These are phyloP conservation scores for Dunckerocampus dactyliophorus DNA, from an alignment of 2,113 vertebrate species.

Conservation along the genomic window DNA sequence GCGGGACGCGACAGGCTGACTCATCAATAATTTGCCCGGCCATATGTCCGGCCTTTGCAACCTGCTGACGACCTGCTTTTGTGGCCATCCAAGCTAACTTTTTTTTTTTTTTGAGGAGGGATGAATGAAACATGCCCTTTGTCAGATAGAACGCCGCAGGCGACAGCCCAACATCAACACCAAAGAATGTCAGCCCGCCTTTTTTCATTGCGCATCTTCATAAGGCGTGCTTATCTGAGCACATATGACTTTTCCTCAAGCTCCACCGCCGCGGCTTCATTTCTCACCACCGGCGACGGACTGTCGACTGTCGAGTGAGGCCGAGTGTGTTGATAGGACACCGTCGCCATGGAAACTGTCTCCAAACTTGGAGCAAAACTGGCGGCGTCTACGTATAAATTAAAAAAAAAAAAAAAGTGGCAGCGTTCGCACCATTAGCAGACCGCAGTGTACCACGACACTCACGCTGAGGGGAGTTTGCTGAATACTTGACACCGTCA, in stretches of 20 bases:
- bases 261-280: slow-evolving; percentile 31
- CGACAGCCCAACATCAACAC: background rate
- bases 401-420: slow-evolving; percentile 52
- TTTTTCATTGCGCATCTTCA: slow-evolving; percentile 30
- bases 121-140: slow-evolving; percentile 42
- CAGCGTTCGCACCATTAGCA: slow-evolving; percentile 67
- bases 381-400: slow-evolving; percentile 64
- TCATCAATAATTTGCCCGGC: slow-evolving; percentile 44
- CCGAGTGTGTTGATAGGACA: slow-evolving; percentile 38
- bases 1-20: slow-evolving; percentile 21
- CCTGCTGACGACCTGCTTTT: slow-evolving; percentile 14
- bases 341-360: slow-evolving; percentile 75
- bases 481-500: slow-evolving; percentile 43
- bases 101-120: slow-evolving; percentile 15
- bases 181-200: background rate
- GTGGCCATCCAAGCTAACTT: slow-evolving; percentile 41
- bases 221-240: slow-evolving; percentile 41
- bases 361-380: slow-evolving; percentile 68
- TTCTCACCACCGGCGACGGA: slow-evolving; percentile 15
- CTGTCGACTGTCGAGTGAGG: slow-evolving; percentile 2
- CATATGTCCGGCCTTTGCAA: slow-evolving; percentile 28
- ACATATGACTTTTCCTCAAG: slow-evolving; percentile 14
- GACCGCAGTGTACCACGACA: slow-evolving; percentile 59
- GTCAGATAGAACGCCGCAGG: background rate
- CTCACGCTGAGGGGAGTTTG: slow-evolving; percentile 43